Percentiles rank a stretch among this genome's conserved stretches.
Conservation (phyloP, 2,888 invertebrate genomes). For the Rhodophaea formosa region DNA sequence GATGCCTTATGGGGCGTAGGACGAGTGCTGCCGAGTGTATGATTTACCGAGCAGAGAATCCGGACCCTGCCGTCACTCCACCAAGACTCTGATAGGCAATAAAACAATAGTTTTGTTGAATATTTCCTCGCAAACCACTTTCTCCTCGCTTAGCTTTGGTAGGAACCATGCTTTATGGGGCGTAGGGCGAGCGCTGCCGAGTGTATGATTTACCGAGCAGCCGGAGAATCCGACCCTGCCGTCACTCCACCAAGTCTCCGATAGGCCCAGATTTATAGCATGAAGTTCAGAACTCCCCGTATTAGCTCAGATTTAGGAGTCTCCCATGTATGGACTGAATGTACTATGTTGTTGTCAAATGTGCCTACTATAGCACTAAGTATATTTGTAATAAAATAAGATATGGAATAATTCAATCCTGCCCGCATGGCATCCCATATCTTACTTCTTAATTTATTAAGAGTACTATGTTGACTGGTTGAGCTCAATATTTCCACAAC, state of each 20-base stretch:
- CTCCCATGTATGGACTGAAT: neutral
- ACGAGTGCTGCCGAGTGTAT: neutral
- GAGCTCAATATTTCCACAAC: too few relatives aligned
- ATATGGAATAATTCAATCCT: too few relatives aligned
- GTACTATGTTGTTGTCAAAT: too few relatives aligned
- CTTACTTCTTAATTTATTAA: too few relatives aligned
- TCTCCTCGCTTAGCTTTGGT: too few relatives aligned
- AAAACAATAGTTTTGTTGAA: too few relatives aligned
- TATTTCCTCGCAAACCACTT: too few relatives aligned
- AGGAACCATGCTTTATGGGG: neutral
- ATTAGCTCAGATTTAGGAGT: neutral
- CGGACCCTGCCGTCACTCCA: conserved; percentile 10
- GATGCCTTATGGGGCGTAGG: conserved; percentile 1
- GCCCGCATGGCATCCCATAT: too few relatives aligned
- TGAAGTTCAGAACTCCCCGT: conserved; percentile 1
- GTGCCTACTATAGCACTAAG: too few relatives aligned
- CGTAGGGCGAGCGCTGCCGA: neutral
- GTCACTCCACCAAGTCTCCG: conserved; percentile 7
- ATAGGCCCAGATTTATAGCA: conserved; percentile 7
- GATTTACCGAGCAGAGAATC: conserved; percentile 1
- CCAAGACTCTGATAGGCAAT: too few relatives aligned
- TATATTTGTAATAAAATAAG: too few relatives aligned
- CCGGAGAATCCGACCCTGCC: conserved; percentile 5
- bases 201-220: neutral
- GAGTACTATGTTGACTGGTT: too few relatives aligned